These are phyloP conservation scores for Glaucopsyche alexis DNA, from an alignment of 2,888 invertebrate species.

Conservation along the genomic window DNA sequence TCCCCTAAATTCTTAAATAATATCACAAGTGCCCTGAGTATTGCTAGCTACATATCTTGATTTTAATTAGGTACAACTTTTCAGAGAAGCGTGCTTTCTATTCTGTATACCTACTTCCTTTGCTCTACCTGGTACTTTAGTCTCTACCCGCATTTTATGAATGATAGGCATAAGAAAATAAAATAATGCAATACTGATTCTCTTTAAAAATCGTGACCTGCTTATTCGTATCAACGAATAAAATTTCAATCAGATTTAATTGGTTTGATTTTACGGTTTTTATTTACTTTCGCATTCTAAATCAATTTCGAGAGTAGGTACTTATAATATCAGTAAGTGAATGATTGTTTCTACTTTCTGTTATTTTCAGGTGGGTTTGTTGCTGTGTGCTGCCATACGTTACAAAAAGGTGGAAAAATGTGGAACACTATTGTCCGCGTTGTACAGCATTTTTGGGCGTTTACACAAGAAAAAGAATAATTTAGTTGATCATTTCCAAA, in stretches of 20 bases:
- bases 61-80: no score
- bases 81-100: no score
- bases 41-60: no score
- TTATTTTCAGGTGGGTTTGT: conserved; percentile 67
- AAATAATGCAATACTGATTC: no score
- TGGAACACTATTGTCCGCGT: conserved; percentile 68
- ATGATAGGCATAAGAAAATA: no score
- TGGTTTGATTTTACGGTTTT: neutral
- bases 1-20: no score
- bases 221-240: no score
- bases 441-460: conserved; percentile 63
- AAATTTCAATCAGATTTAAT: neutral
- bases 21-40: no score
- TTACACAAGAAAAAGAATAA: conserved; percentile 52
- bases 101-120: no score
- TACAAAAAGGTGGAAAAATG: conserved; percentile 67
- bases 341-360: neutral
- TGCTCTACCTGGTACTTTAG: no score
- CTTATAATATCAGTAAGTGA: neutral
- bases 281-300: conserved; percentile 3
- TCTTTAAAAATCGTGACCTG: no score
- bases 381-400: conserved; percentile 69
- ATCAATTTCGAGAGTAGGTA: neutral
- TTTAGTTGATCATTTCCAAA: conserved; percentile 39
- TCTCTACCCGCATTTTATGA: no score